A percentile compares a stretch with the other conserved stretches of the same genome.
phyloP scores from a whole-genome alignment of 2,888 invertebrate genomes.

The Bedellia somnulentella region DNA sequence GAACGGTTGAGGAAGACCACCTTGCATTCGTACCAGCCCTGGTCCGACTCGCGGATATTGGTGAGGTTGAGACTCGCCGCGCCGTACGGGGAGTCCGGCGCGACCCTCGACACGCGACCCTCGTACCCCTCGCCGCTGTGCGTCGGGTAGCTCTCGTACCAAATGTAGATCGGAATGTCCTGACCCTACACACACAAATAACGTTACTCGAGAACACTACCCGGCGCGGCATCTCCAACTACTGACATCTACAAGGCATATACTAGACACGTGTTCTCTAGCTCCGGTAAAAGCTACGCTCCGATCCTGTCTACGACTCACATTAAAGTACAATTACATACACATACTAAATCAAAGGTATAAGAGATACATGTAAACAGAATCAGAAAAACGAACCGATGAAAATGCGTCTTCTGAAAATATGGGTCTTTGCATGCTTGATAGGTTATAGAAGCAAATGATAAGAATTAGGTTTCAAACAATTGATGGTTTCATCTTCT shows the following conservation, averaged over 20 bases:
- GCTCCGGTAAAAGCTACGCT: slow-evolving; percentile 10
- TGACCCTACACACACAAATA: slow-evolving; percentile 71
- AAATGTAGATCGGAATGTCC: slow-evolving; percentile 96
- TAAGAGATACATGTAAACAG: slow-evolving; percentile 14
- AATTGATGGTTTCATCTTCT: too few species aligned
- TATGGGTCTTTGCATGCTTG: background rate
- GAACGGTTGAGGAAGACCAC: slow-evolving; percentile 95
- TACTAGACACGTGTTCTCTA: background rate
- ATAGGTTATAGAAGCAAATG: too few species aligned
- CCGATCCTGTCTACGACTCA: slow-evolving; percentile 23
- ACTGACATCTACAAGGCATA: background rate
- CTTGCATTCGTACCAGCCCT: slow-evolving; percentile 95
- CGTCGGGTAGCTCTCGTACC: slow-evolving; percentile 97
- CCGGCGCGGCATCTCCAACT: slow-evolving; percentile 19
- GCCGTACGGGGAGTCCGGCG: slow-evolving; percentile 85
- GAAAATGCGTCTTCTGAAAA: background rate
- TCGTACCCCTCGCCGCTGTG: slow-evolving; percentile 95
- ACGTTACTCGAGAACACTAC: slow-evolving; percentile 15
- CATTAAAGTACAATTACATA: slow-evolving; percentile 1
- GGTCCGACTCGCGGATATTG: slow-evolving; percentile 87
- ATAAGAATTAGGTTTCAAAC: too few species aligned
- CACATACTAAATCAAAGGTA: slow-evolving; percentile 11
- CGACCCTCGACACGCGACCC: slow-evolving; percentile 86
- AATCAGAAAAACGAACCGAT: slow-evolving; percentile 15
- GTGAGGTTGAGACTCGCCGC: slow-evolving; percentile 95